These are phyloP conservation scores for Erebia aethiops DNA, from an alignment of 2,888 invertebrate species.

Conservation along the genomic window DNA sequence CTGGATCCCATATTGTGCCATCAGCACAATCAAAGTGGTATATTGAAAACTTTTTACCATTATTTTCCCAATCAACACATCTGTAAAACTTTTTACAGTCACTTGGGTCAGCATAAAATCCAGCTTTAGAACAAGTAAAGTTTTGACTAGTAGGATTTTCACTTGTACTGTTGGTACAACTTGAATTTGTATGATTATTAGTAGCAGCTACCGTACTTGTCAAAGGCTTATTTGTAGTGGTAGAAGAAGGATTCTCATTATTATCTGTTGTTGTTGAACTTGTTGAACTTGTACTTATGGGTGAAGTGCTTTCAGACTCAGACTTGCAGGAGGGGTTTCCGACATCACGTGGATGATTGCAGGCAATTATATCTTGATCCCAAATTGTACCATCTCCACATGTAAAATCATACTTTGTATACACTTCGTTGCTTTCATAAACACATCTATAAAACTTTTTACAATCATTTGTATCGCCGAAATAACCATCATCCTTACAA, in stretches of 20 bases:
- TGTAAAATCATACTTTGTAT: conserved; percentile 86
- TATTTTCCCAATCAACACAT: conserved; percentile 84
- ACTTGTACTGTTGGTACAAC: conserved; percentile 52
- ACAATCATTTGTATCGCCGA: conserved; percentile 86
- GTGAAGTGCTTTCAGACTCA: conserved; percentile 36
- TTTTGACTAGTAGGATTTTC: conserved; percentile 57
- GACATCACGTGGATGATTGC: conserved; percentile 75
- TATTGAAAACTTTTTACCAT: conserved; percentile 81
- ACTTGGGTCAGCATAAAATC: conserved; percentile 83
- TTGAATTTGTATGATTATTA: conserved; percentile 49
- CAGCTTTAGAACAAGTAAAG: conserved; percentile 80
- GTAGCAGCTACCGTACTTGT: conserved; percentile 43
- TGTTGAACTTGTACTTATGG: conserved; percentile 41
- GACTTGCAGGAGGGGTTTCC: conserved; percentile 61
- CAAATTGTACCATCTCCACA: conserved; percentile 91
- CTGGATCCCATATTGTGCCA: conserved; percentile 89
- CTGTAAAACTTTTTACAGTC: conserved; percentile 86
- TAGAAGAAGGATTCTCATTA: conserved; percentile 30
- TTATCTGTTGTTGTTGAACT: conserved; percentile 38
- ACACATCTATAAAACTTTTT: conserved; percentile 91
- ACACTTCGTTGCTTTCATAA: conserved; percentile 82
- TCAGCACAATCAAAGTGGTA: conserved; percentile 86
- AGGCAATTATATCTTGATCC: conserved; percentile 85
- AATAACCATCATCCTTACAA: conserved; percentile 86
- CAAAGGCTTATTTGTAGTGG: conserved; percentile 38